These are phyloP conservation scores for Amazona finschi DNA, from an alignment of 2,797 vertebrate species.

Conservation along the genomic window DNA sequence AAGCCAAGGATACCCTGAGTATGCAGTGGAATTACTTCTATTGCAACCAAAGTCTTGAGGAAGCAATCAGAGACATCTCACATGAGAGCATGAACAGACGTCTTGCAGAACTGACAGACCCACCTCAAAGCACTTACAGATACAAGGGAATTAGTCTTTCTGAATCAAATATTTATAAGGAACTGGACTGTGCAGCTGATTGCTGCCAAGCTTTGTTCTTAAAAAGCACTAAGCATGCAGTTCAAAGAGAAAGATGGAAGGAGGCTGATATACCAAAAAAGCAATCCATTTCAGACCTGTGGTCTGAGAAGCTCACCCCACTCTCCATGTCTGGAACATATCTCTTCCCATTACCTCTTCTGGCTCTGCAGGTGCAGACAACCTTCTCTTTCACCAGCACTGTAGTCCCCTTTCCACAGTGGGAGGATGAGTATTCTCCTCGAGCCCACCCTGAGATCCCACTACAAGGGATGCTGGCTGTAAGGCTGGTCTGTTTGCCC, in stretches of 20 bases:
- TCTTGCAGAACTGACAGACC: neutral
- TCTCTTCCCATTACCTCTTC: neutral
- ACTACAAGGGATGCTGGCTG: neutral
- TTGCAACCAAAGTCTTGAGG: neutral
- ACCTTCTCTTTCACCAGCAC: neutral
- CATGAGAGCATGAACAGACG: neutral
- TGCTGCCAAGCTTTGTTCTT: neutral
- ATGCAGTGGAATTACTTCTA: neutral
- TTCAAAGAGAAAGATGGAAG: neutral
- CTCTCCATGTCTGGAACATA: neutral
- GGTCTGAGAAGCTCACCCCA: neutral
- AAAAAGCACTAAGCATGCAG: slow-evolving; percentile 20
- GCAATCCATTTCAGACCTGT: neutral
- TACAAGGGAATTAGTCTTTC: neutral
- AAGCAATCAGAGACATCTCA: neutral
- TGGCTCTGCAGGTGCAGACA: neutral
- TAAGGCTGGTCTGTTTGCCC: neutral
- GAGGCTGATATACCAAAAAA: neutral
- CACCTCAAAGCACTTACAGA: neutral
- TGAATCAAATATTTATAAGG: slow-evolving; percentile 41
- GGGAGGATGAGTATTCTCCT: neutral
- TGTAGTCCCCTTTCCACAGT: neutral
- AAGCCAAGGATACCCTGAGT: neutral
- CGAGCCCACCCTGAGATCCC: neutral
- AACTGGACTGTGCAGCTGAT: neutral